Evolutionary conservation across 2,888 invertebrate species (phyloP), one percentile per base, ranked within the genome.

Genomic region (Sphaerophoria taeniata): DNA sequence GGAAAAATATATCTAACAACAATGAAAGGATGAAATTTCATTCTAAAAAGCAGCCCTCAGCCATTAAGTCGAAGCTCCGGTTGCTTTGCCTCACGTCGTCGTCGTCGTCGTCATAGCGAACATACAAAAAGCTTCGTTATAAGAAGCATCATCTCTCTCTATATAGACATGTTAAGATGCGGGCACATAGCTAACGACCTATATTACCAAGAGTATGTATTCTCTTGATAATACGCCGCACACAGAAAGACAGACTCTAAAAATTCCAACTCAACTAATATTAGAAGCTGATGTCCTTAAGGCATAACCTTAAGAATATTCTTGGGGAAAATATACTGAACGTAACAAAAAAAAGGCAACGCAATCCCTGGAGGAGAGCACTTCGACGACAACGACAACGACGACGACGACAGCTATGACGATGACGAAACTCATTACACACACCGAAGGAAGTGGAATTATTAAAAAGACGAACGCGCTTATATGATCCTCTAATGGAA

Each of bases 221-320:
- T 61, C 67, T 61, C 39, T 55, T 24, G 55, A 69, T 69, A 58
- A 53, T 61, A 49, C 72, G 55, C 14, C 60, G 11, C 69, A n/a
- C 69, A 39, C 55, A 69, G 34, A 60, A 71, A 36, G 71, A 60
- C 56, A 73, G 70, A 73, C 69, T 85, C 60, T 76, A 85, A 81
- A 24, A 73, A 58, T 85, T 73, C 58, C 77, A 76, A 63, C 81
- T 76, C 71, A 76, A 70, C 72, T 63, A 65, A 61, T 72, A 61
- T 69, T 77, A 71, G 80, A 73, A 81, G 58, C 69, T 72, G 80
- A 76, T 65, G 76, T 81, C 81, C 85, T 77, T n/a, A 74, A 71
- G 85, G 85, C 81, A 85, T 73, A 81, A 85, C 85, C 85, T 81
- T 81, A 81, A 80, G 81, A 85, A 76, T 61, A 45, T 84, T 67